Conservation (phyloP, 2,797 vertebrate genomes). For the Pseudopleuronectes americanus region DNA sequence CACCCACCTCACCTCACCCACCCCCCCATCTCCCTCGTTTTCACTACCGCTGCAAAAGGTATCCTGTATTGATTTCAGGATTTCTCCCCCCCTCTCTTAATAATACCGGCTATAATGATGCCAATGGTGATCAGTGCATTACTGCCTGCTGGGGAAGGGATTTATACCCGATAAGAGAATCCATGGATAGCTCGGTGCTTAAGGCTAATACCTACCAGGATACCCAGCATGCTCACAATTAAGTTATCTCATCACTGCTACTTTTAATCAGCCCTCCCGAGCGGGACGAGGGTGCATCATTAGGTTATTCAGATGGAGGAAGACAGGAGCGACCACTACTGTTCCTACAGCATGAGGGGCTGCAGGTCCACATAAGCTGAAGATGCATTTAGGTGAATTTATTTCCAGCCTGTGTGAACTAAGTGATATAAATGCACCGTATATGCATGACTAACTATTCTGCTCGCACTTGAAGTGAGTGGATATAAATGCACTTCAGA, state of each 20-base stretch:
- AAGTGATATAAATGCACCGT: neutral
- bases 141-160: conserved; percentile 57
- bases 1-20: conserved; percentile 31
- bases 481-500: neutral
- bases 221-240: conserved; percentile 55
- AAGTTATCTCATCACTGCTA: conserved; percentile 59
- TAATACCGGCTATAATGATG: conserved; percentile 81
- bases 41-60: conserved; percentile 83
- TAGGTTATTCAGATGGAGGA: conserved; percentile 36
- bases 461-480: neutral
- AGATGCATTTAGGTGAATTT: conserved; percentile 2
- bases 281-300: conserved; percentile 35
- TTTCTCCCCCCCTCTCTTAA: conserved; percentile 54
- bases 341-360: conserved; percentile 16
- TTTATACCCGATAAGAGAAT: conserved; percentile 55
- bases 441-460: neutral
- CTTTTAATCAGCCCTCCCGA: conserved; percentile 59
- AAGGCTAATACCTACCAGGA: conserved; percentile 53
- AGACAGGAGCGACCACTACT: conserved; percentile 56
- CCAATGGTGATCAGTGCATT: conserved; percentile 78
- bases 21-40: conserved; percentile 72
- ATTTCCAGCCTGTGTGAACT: conserved; percentile 5
- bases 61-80: conserved; percentile 84
- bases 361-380: conserved; percentile 1
- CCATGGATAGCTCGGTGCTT: conserved; percentile 63